phyloP scores from a whole-genome alignment of 1,140 invertebrate species.

The Sesamia nonagrioides region DNA sequence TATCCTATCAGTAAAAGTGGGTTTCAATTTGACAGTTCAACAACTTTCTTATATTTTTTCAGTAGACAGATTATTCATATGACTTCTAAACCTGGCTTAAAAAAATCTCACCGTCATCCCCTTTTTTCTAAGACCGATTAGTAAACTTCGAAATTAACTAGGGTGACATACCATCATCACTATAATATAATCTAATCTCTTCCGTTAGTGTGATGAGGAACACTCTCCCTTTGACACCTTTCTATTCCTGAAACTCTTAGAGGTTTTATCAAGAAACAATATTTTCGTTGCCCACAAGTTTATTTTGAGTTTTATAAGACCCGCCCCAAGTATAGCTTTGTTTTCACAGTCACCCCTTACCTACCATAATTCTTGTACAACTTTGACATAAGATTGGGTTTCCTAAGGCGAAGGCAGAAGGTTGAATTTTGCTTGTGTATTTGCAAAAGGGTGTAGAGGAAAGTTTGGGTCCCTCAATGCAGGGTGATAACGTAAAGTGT shows the following conservation, averaged over 20 bases:
- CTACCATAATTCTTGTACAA: not conserved
- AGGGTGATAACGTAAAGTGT: slow-evolving; percentile 70
- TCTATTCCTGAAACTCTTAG: slow-evolving; percentile 14
- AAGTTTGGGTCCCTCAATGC: slow-evolving; percentile 42
- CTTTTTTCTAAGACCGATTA: too few species aligned
- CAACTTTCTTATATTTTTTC: too few species aligned
- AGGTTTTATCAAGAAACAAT: slow-evolving; percentile 46
- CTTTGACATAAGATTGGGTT: not conserved
- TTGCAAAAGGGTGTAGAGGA: slow-evolving; percentile 6
- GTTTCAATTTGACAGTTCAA: too few species aligned
- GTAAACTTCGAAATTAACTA: not conserved
- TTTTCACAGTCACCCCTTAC: slow-evolving; percentile 55
- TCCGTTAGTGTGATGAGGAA: not conserved
- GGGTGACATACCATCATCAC: not conserved
- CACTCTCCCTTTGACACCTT: slow-evolving; percentile 8
- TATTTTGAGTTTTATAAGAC: slow-evolving; percentile 47
- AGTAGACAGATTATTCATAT: too few species aligned
- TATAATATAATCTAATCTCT: not conserved
- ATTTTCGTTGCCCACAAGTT: slow-evolving; percentile 30
- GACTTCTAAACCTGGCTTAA: too few species aligned
- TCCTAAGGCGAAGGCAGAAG: not conserved
- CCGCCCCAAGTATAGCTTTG: slow-evolving; percentile 50
- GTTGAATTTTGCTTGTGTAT: slow-evolving; percentile 13
- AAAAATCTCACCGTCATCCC: too few species aligned
- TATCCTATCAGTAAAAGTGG: too few species aligned